phyloP scores from a whole-genome alignment of 92 coral and sea anemone species.

The Pocillopora grandis region DNA sequence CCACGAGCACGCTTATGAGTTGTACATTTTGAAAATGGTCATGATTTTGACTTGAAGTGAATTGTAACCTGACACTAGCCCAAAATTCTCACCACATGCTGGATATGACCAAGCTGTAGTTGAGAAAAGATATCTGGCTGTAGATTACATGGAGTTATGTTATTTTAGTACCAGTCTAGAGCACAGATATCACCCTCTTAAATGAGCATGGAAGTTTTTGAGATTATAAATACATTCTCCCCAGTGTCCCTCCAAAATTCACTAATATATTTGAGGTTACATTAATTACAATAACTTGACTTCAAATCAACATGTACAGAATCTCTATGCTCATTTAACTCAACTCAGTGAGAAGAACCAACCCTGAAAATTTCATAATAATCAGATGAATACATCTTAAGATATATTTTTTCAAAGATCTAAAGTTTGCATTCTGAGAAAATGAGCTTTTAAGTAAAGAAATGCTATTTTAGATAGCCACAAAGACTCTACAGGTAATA shows the following conservation, averaged over 20 bases:
- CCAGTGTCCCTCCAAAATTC: conserved; percentile 24
- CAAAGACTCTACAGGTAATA: neutral
- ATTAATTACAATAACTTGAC: conserved; percentile 22
- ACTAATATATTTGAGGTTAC: neutral
- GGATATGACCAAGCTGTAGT: conserved; percentile 30
- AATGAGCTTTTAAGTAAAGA: conserved; percentile 34
- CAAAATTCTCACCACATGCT: conserved; percentile 40
- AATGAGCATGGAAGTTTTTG: conserved; percentile 51
- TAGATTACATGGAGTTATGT: conserved; percentile 29
- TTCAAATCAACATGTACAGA: conserved; percentile 26
- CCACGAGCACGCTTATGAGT: conserved; percentile 39
- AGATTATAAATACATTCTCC: conserved; percentile 14
- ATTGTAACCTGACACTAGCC: conserved; percentile 33
- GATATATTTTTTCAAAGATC: conserved; percentile 53
- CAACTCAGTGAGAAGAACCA: conserved; percentile 21
- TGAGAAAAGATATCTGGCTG: conserved; percentile 49
- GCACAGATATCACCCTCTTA: conserved; percentile 37
- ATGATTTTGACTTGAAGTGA: conserved; percentile 8
- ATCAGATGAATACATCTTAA: conserved; percentile 38
- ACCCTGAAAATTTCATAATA: conserved; percentile 48
- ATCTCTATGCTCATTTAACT: conserved; percentile 29
- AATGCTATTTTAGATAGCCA: conserved; percentile 2
- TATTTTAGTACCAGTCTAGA: conserved; percentile 18
- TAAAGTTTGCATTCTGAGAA: conserved; percentile 37
- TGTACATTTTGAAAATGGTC: conserved; percentile 31